Evolutionary conservation across 1,140 invertebrate genomes (phyloP), one percentile per base, ranked within the genome.

Genomic region (Brachionus asplanchnoidis): DNA sequence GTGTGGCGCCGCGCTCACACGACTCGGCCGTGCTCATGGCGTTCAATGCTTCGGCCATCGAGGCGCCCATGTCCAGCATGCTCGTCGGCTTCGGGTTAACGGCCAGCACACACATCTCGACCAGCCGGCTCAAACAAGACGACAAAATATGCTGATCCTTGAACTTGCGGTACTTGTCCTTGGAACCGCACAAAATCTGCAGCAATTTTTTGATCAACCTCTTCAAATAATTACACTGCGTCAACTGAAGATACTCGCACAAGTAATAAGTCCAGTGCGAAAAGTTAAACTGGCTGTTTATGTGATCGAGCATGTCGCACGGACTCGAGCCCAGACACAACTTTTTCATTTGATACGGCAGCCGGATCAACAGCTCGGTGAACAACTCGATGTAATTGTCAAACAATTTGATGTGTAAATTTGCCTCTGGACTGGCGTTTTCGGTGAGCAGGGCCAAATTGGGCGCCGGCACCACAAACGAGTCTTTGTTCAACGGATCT

Each of bases 211-310:
- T 87, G 92, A 91, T 91, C 88, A 91, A 90, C 28, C 90, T 86
- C 70, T 90, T 89, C 17, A 92, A 90, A 87, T 91, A 91, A 60
- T 91, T 90, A 17, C 91, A 90, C 85, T 92, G 89, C 32, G 90
- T 89, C 12, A 94, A 94, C 94, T 98, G 96, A 94, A 98, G 96
- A 87, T 97, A 98, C 88, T 99, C 96, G 89, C 96, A 97, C 0
- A 99, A 91, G 86, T 93, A 92, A 70, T 93, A 92, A 85, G 93
- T 93, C 95, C 95, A 96, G 0, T 91, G 90, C 2, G 82, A 70
- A 82, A 82, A 82, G 42, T 82, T 68, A 26, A 82, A 82, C 20
- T 82, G 79, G 8, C 28, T 11, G 8, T 32, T 65, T 60, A 82
- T 40, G 36, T 60, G 79, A 42, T 60, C 28, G 12, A 40, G 32